Conservation (phyloP, 2,113 vertebrate genomes). For the Progne subis region DNA sequence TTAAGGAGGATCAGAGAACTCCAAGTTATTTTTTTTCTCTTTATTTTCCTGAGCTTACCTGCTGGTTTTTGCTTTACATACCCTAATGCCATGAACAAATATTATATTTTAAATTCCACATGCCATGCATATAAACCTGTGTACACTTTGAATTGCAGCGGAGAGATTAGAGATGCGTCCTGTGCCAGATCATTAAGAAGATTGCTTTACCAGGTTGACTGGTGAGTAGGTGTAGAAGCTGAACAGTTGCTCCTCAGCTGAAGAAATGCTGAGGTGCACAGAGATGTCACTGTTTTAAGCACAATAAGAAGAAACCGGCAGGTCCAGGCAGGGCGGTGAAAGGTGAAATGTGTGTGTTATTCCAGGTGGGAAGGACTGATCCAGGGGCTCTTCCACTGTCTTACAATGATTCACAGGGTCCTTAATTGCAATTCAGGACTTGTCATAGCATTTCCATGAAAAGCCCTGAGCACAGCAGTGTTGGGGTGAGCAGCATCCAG, state of each 20-base stretch:
- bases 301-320: background rate
- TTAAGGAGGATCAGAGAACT: background rate
- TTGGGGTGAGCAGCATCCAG: rapidly evolving
- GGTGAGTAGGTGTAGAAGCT: background rate
- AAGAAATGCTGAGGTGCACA: background rate
- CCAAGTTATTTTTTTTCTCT: background rate
- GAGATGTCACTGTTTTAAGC: background rate
- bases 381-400: background rate
- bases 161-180: background rate
- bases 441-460: background rate
- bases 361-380: background rate
- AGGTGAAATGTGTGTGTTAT: background rate
- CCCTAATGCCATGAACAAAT: background rate
- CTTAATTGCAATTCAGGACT: background rate
- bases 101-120: background rate
- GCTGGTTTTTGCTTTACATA: background rate
- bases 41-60: background rate
- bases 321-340: background rate
- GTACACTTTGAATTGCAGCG: background rate
- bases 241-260: background rate
- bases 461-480: background rate
- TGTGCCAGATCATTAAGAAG: background rate
- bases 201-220: background rate
- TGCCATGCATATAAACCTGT: background rate
- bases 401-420: background rate